A percentile compares a stretch with the other conserved stretches of the same genome.
These are phyloP conservation scores for Phaonia tiefii DNA, from an alignment of 2,888 invertebrate genomes.

Conservation along the genomic window DNA sequence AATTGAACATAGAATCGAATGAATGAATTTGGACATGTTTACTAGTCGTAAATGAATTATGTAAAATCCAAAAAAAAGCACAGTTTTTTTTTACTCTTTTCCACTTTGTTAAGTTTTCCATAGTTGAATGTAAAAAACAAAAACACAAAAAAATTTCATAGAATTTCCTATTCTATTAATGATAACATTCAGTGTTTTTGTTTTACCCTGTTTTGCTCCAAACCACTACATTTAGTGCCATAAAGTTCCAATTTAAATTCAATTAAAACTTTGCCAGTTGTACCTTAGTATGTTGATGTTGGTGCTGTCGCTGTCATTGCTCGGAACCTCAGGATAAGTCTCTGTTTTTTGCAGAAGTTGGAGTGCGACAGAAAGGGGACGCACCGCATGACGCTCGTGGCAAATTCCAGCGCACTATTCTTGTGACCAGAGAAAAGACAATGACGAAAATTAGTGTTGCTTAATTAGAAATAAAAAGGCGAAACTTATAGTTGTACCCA, in stretches of 20 bases:
- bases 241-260: conserved; percentile 69
- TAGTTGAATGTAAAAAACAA: too few relatives aligned
- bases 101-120: background rate
- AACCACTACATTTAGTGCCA: conserved; percentile 31
- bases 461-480: conserved; percentile 71
- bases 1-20: too few relatives aligned
- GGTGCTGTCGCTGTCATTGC: conserved; percentile 18
- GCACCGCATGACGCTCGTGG: conserved; percentile 26
- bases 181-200: background rate
- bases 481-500: conserved; percentile 56
- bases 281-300: conserved; percentile 65
- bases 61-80: background rate
- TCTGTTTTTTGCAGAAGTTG: background rate
- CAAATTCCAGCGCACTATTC: conserved; percentile 49
- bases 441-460: conserved; percentile 71
- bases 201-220: too few relatives aligned
- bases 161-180: background rate
- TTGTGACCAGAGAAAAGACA: conserved; percentile 65
- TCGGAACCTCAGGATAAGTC: conserved; percentile 5
- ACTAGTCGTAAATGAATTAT: background rate
- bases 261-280: conserved; percentile 71
- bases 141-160: too few relatives aligned
- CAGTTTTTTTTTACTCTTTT: background rate
- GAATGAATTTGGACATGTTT: background rate
- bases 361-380: background rate